Evolutionary conservation across 2,113 vertebrate genomes (phyloP), one percentile per base, ranked within the genome.

Genomic region (Laticauda laticaudata): DNA sequence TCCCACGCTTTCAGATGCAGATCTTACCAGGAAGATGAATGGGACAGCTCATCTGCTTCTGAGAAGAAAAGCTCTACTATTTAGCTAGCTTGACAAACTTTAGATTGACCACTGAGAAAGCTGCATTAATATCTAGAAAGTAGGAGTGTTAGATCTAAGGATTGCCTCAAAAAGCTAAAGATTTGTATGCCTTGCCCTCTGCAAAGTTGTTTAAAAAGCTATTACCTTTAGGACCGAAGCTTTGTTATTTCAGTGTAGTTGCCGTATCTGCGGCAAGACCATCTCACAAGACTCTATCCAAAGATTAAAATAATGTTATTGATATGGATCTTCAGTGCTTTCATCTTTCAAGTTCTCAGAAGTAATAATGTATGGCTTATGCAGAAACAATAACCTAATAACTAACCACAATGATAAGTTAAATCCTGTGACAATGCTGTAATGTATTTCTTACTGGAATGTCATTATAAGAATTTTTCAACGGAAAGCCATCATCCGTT

Each of bases 71-170:
- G 2, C n/a, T 89, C 91, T 93, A 5, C 11, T 20, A 6, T 12
- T 81, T 48, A 4, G 0, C 39, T 15, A 20, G 75, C 54, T 93
- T 53, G 93, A 91, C 88, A 57, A 54, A 54, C 24, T 4, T 12
- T 86, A 86, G 51, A 93, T 45, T 69, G 85, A 11, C 24, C 24
- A 86, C 21, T 55, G 64, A 61, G 39, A 92, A 87, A 14, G 55
- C 26, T 59, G 29, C 18, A 51, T 92, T 92, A 90, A 43, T 91
- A 69, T 20, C 55, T 89, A 69, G 34, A 81, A 34, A 20, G 55
- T 2, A 43, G 0, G 51, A 89, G 10, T 85, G 57, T 94, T 57
- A 93, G 45, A 55, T 34, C 93, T 23, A 89, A 94, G 90, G 21
- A 8, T 90, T 43, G 15, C 54, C 90, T 93, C 55, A 85, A 90